These are phyloP conservation scores for Tridacna gigas DNA, from an alignment of 2,888 invertebrate genomes.

Conservation along the genomic window DNA sequence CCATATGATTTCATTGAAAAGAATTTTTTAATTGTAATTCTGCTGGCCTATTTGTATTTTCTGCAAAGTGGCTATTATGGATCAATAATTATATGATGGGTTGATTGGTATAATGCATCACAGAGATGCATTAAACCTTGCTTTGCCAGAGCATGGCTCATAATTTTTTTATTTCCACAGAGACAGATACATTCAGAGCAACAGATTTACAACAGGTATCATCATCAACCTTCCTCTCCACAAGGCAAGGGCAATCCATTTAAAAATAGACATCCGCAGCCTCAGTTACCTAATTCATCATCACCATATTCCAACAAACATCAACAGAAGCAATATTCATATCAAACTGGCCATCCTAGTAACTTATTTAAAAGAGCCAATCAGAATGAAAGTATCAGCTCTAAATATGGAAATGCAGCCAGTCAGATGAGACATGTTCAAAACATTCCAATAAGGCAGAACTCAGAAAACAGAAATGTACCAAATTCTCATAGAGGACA, in stretches of 20 bases:
- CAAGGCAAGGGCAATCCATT: slow-evolving; percentile 34
- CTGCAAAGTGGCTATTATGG: no score
- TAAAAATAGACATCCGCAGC: slow-evolving; percentile 16
- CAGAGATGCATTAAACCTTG: no score
- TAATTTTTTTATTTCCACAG: neutral
- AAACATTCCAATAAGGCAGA: slow-evolving; percentile 16
- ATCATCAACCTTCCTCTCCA: slow-evolving; percentile 24
- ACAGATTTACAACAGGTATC: slow-evolving; percentile 12
- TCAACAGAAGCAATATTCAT: slow-evolving; percentile 6
- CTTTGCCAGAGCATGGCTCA: no score
- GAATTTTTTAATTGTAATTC: no score
- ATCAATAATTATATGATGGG: no score
- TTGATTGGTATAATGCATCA: no score
- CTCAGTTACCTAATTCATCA: slow-evolving; percentile 15
- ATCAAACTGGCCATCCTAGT: slow-evolving; percentile 6
- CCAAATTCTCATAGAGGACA: slow-evolving; percentile 18
- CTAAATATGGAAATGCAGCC: slow-evolving; percentile 3
- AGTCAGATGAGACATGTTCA: neutral
- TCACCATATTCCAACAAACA: slow-evolving; percentile 17
- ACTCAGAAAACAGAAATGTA: slow-evolving; percentile 14
- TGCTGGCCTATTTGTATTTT: no score
- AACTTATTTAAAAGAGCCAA: slow-evolving; percentile 36
- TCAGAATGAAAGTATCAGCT: slow-evolving; percentile 44
- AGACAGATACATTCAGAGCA: slow-evolving; percentile 1
- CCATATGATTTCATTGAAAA: no score